These are phyloP conservation scores for Holocentrus rufus DNA, from an alignment of 2,797 vertebrate genomes.

Conservation along the genomic window DNA sequence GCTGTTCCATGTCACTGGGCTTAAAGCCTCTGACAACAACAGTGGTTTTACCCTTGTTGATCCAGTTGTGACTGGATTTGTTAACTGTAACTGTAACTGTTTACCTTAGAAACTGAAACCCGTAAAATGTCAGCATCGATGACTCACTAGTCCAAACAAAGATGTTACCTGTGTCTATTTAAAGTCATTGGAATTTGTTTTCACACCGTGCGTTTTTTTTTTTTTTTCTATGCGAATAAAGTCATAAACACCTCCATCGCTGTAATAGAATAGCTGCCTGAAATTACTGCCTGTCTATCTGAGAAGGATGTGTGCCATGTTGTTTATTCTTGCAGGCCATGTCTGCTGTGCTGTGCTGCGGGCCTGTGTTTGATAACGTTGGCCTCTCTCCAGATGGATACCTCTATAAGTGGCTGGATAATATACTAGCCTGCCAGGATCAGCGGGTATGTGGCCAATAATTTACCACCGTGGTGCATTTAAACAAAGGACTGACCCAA, in stretches of 20 bases:
- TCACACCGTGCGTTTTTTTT: neutral
- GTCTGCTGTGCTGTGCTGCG: slow-evolving; percentile 97
- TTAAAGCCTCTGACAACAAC: too few species aligned
- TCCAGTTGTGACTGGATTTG: too few species aligned
- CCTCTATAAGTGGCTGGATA: slow-evolving; percentile 99
- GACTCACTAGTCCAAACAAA: slow-evolving; percentile 1
- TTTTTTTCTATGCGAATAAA: neutral
- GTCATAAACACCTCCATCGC: neutral
- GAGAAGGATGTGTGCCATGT: neutral
- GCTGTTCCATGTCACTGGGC: too few species aligned
- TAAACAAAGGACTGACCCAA: slow-evolving; percentile 63
- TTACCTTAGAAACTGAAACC: slow-evolving; percentile 18
- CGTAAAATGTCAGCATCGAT: slow-evolving; percentile 37
- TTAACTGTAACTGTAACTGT: too few species aligned
- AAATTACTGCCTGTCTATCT: neutral
- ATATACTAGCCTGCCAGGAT: slow-evolving; percentile 97
- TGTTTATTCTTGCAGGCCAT: slow-evolving; percentile 86
- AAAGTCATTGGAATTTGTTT: neutral
- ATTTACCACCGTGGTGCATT: slow-evolving; percentile 55
- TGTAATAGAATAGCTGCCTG: neutral
- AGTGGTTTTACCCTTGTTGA: too few species aligned
- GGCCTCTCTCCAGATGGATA: slow-evolving; percentile 97
- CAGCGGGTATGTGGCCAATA: slow-evolving; percentile 84
- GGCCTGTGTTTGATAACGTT: slow-evolving; percentile 97
- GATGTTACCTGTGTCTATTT: neutral